Conservation (phyloP, 2,797 vertebrate species). For the Protosalanx chinensis region DNA sequence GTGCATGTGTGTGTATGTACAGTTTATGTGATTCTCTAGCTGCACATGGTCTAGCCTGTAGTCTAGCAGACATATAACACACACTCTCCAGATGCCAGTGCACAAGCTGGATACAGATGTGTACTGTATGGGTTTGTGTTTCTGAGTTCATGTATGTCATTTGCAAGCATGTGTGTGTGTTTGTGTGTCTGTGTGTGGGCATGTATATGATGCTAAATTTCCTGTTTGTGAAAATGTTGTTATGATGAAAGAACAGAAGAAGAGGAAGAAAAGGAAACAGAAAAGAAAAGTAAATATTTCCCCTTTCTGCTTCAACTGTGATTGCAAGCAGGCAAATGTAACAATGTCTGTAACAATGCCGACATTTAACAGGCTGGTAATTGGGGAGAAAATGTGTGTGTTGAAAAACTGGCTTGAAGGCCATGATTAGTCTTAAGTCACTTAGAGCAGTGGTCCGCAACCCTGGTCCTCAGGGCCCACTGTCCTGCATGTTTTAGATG, state of each 20-base stretch:
- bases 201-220: conserved; percentile 36
- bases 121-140: conserved; percentile 18
- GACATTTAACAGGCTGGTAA: conserved; percentile 44
- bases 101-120: conserved; percentile 36
- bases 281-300: conserved; percentile 42
- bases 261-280: conserved; percentile 37
- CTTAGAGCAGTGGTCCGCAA: background rate
- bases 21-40: conserved; percentile 47
- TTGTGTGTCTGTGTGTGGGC: conserved; percentile 8
- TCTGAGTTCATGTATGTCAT: conserved; percentile 34
- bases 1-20: conserved; percentile 26
- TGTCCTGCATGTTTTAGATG: too few species aligned
- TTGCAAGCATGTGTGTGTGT: conserved; percentile 18
- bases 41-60: conserved; percentile 34
- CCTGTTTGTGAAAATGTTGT: conserved; percentile 57
- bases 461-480: too few species aligned
- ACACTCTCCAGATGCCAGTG: conserved; percentile 45
- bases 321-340: conserved; percentile 47
- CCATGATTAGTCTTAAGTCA: conserved; percentile 48
- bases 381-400: conserved; percentile 60
- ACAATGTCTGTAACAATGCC: conserved; percentile 41
- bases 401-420: conserved; percentile 56
- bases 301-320: conserved; percentile 45
- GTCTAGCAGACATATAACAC: conserved; percentile 52
- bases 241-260: conserved; percentile 45